Base-by-base conservation (phyloP, 2,113 vertebrate genomes). In the Brachyhypopomus gauderio region DNA sequence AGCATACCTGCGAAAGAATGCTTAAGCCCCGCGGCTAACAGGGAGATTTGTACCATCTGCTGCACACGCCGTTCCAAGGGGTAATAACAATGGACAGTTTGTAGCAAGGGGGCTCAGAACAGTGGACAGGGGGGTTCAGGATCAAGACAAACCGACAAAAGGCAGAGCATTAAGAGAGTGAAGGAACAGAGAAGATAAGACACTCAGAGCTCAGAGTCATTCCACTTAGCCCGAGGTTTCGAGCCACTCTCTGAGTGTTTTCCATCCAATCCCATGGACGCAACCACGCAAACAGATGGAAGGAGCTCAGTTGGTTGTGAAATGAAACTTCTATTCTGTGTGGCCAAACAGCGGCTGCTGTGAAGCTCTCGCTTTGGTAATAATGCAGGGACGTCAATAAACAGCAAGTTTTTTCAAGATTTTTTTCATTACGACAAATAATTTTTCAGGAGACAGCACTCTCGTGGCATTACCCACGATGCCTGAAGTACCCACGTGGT, bases 21-120 rank as follows among this genome's bases (percentile, higher is more conserved):
- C 88, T 89, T 91, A 91, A 90, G 87, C 88, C 87, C 64, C 17
- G 78, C 78, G 84, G 86, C 80, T 88, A 87, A 91, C 91, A 66
- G 45, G 69, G 85, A 91, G 89, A 91, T 91, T 89, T 90, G 56
- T 87, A 84, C 91, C 90, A 94, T 93, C 91, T 93, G 92, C 90
- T 87, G 88, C 88, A 75, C 87, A 81, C 86, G 86, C 87, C 88
- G 22, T 75, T 90, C 91, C 84, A 92, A 88, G 84, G 81, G 52
- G 85, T 87, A 75, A 52, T 19, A 83, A 88, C 80, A 89, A 86
- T 88, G 82, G 74, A 88, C 83, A 87, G 85, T 85, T 80, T 85
- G 84, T 80, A 66, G 69, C 71, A 17, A 64, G 62, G 20, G 72
- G 64, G 56, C 75, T 80, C 82, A 55, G 45, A 52, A 52, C 45